These are phyloP conservation scores for Ascidia mentula DNA, from an alignment of 23 tunicate species.

Conservation along the genomic window DNA sequence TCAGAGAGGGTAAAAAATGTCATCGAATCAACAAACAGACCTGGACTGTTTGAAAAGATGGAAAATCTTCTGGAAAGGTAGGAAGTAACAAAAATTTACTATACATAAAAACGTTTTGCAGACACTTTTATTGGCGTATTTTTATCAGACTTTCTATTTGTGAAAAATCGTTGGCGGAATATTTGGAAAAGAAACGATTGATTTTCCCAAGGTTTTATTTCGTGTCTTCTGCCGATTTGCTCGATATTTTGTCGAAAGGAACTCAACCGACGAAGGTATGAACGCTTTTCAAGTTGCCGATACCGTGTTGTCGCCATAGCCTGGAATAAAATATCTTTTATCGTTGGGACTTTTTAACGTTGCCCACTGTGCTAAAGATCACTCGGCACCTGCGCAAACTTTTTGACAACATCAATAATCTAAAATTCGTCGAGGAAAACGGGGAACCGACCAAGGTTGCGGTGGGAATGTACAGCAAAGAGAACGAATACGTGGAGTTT, in stretches of 20 bases:
- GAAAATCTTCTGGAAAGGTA: constrained; percentile 79
- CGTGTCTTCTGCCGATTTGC: constrained; percentile 86
- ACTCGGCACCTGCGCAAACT: constrained; percentile 89
- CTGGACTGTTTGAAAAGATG: constrained; percentile 63
- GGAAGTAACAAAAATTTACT: background rate
- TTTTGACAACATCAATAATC: constrained; percentile 88
- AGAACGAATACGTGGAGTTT: constrained; percentile 77
- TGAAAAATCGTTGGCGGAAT: constrained; percentile 86
- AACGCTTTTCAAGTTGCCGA: no score
- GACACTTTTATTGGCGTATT: background rate
- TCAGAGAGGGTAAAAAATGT: constrained; percentile 77
- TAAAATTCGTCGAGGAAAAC: constrained; percentile 40
- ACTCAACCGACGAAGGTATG: constrained; percentile 81
- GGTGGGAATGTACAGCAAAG: constrained; percentile 92
- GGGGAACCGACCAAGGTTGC: constrained; percentile 51
- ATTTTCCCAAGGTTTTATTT: constrained; percentile 89
- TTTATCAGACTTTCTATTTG: constrained; percentile 69
- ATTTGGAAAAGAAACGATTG: constrained; percentile 82
- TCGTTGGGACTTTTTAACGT: background rate
- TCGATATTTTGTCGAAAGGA: constrained; percentile 88
- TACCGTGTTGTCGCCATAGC: background rate
- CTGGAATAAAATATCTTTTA: background rate
- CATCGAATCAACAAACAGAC: constrained; percentile 84
- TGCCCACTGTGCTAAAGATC: constrained; percentile 27
- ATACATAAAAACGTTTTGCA: background rate